A percentile compares a stretch with the other conserved stretches of the same genome.
These are phyloP conservation scores for Deladenus siricidicola DNA, from an alignment of 2,888 invertebrate species.

Conservation along the genomic window DNA sequence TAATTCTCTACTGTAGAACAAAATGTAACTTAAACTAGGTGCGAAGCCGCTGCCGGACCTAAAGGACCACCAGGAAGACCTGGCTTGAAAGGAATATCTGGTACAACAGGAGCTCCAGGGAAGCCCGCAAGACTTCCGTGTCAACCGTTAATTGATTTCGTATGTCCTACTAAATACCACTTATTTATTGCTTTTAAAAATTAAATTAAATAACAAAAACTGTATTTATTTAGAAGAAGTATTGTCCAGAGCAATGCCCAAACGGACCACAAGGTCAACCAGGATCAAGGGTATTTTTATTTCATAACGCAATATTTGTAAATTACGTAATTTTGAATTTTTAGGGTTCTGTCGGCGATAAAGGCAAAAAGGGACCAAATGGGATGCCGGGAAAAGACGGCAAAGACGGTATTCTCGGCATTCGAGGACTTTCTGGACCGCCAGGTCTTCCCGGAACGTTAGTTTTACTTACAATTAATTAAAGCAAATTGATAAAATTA, in stretches of 20 bases:
- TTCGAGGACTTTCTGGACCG: slow-evolving; percentile 10
- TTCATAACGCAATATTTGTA: not conserved
- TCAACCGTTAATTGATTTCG: slow-evolving; percentile 38
- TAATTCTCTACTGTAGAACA: not conserved
- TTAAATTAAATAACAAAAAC: too few species aligned
- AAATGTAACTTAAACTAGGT: slow-evolving; percentile 19
- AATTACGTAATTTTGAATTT: slow-evolving; percentile 5
- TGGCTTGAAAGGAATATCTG: slow-evolving; percentile 36
- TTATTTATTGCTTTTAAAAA: too few species aligned
- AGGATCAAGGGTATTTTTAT: slow-evolving; percentile 28
- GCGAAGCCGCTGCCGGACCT: slow-evolving; percentile 38
- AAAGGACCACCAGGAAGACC: slow-evolving; percentile 44
- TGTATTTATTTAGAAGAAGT: slow-evolving; percentile 20
- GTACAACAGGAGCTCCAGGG: slow-evolving; percentile 25
- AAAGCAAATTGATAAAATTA: not conserved
- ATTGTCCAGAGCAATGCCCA: slow-evolving; percentile 48
- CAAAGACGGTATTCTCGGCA: slow-evolving; percentile 32
- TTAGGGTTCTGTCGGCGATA: slow-evolving; percentile 39
- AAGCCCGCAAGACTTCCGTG: slow-evolving; percentile 49
- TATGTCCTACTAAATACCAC: too few species aligned
- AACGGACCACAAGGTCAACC: slow-evolving; percentile 40
- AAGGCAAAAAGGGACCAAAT: slow-evolving; percentile 32
- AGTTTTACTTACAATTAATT: not conserved
- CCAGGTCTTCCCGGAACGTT: slow-evolving; percentile 16
- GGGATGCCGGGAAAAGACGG: slow-evolving; percentile 45